Evolutionary conservation across 2,797 vertebrate genomes (phyloP), one percentile per base, ranked within the genome.

Genomic region (Ptychadena robeensis): DNA sequence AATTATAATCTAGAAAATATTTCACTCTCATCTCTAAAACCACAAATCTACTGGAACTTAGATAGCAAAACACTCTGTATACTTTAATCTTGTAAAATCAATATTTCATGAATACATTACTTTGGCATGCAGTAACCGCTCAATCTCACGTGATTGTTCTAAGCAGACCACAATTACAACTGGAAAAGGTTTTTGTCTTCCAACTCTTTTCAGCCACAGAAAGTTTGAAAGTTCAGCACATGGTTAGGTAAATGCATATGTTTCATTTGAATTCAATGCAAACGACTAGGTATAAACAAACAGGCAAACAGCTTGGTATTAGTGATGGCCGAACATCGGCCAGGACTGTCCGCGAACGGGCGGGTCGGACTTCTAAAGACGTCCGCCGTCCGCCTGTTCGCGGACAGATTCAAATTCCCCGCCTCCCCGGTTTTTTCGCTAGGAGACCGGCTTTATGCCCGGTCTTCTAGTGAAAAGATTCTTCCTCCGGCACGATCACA

Each of bases 101-200:
- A 80, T 71, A 80, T 79, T 79, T 59, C 77, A 69, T 79, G 53
- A 79, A 61, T 40, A 71, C 67, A 71, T 80, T 71, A 80, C 67
- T 80, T 70, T 25, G 27, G 53, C 66, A 70, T 70, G 70, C 35
- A 11, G 44, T 71, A 70, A 71, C 67, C 67, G 38, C 34, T 71
- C 67, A 69, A 69, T 32, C 8, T 48, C 76, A 79, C 25, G 66
- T 61, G 67, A 63, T 77, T 30, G 30, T 40, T 71, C 10, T n/a
- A 44, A 31, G 25, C 34, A 31, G n/a, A 63, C 67, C 35, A 63
- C 53, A 80, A 70, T 70, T n/a, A 70, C 37, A 70, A 79, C 11
- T 57, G 65, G 40, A 40, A 78, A 79, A 27, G 61, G 27, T 12
- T 69, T n/a, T 79, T 35, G 27, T 44, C 28, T 67, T 79, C 27